Conservation (phyloP, 2,797 vertebrate species). For the Enteromius mattozi region DNA sequence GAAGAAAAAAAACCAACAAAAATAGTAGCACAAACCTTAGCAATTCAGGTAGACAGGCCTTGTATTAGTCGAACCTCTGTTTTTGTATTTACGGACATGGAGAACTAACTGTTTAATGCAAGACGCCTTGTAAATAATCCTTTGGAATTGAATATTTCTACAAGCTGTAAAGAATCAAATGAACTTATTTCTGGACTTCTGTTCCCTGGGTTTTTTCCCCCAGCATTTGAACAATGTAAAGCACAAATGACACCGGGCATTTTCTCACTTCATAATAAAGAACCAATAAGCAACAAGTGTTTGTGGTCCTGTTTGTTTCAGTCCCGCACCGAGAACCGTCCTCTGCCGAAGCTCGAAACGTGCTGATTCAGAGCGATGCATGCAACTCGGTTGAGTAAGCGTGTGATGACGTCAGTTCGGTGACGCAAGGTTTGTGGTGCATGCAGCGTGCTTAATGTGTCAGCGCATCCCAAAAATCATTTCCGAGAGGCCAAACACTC, state of each 20-base stretch:
- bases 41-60: slow-evolving; percentile 85
- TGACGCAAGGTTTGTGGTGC: slow-evolving; percentile 22
- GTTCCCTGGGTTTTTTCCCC: slow-evolving; percentile 65
- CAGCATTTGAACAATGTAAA: slow-evolving; percentile 81
- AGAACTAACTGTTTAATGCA: slow-evolving; percentile 68
- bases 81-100: slow-evolving; percentile 69
- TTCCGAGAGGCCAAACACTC: slow-evolving; percentile 6
- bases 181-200: slow-evolving; percentile 67
- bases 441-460: slow-evolving; percentile 15
- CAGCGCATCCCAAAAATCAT: background rate
- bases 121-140: slow-evolving; percentile 80
- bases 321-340: background rate
- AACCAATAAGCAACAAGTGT: slow-evolving; percentile 63
- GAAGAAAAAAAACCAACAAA: slow-evolving; percentile 60
- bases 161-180: slow-evolving; percentile 76
- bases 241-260: slow-evolving; percentile 83
- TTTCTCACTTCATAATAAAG: slow-evolving; percentile 87
- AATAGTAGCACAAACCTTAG: slow-evolving; percentile 85
- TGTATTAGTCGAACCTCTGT: slow-evolving; percentile 75
- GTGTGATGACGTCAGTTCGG: background rate
- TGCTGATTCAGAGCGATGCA: slow-evolving; percentile 26
- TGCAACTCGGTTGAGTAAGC: background rate
- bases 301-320: slow-evolving; percentile 60
- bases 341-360: background rate
- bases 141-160: slow-evolving; percentile 82